Percentiles rank a stretch among this genome's conserved stretches.
These are phyloP conservation scores for Xiphorhynchus elegans DNA, from an alignment of 2,113 vertebrate species.

Conservation along the genomic window DNA sequence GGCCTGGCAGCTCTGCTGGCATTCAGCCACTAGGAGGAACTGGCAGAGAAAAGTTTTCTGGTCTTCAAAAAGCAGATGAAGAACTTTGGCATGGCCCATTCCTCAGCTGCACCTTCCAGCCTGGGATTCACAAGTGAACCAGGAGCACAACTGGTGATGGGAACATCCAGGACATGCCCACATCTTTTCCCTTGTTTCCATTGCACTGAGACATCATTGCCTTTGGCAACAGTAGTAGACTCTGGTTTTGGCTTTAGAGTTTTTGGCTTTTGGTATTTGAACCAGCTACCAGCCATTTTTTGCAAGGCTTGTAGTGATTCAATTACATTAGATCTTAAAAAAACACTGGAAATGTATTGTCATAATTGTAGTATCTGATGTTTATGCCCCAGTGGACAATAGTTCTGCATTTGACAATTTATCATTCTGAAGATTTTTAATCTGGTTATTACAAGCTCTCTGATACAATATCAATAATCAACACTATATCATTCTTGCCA, in stretches of 20 bases:
- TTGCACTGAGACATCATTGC: background rate
- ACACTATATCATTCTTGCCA: background rate
- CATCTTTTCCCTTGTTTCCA: background rate
- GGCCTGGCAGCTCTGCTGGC: background rate
- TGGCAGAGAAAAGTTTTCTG: background rate
- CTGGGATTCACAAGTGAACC: fast-evolving
- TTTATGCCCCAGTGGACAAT: background rate
- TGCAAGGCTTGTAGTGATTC: background rate
- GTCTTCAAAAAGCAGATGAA: background rate
- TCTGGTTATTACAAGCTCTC: background rate
- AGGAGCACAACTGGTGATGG: fast-evolving
- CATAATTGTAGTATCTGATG: background rate
- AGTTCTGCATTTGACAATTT: background rate
- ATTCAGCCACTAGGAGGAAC: background rate
- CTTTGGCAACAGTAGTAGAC: background rate
- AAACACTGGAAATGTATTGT: background rate
- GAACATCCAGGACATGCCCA: background rate
- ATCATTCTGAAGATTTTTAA: background rate
- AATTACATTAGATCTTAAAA: background rate
- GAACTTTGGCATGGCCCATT: background rate
- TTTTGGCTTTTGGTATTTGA: background rate
- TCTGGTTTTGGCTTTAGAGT: background rate
- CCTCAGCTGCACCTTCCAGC: background rate
- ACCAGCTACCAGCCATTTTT: background rate
- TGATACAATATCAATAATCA: background rate